Percentiles rank a stretch among this genome's conserved stretches.
These are phyloP conservation scores for Phyllostomus discolor DNA, from an alignment of 2,113 vertebrate species.

Conservation along the genomic window DNA sequence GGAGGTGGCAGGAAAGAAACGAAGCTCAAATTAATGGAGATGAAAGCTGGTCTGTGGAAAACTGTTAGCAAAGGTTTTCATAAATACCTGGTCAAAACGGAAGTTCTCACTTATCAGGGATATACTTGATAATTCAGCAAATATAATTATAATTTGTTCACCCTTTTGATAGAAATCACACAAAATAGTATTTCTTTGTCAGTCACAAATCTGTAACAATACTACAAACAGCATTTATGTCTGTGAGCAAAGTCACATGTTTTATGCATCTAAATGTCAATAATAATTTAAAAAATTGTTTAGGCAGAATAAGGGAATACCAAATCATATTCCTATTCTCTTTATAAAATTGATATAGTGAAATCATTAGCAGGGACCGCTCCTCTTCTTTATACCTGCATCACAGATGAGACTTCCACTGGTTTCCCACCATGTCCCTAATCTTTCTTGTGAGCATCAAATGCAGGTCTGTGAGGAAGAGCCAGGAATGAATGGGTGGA, in stretches of 20 bases:
- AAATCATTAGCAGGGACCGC: background rate
- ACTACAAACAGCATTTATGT: background rate
- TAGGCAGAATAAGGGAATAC: background rate
- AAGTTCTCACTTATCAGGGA: background rate
- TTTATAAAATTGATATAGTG: background rate
- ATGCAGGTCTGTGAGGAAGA: background rate
- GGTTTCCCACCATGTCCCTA: background rate
- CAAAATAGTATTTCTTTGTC: background rate
- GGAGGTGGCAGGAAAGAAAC: background rate
- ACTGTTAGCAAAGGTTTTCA: background rate
- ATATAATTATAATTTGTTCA: background rate
- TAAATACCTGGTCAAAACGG: background rate
- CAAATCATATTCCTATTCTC: conserved; percentile 5
- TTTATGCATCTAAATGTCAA: background rate
- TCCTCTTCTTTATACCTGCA: background rate
- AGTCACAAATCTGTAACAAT: background rate
- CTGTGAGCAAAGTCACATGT: background rate
- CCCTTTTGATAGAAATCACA: background rate
- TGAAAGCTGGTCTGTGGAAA: background rate
- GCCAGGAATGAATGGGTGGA: background rate
- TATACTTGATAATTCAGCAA: background rate
- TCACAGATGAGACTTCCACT: background rate
- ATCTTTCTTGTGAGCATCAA: background rate
- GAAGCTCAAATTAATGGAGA: background rate
- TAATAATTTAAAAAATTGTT: background rate